Base-by-base conservation (phyloP, 2,797 vertebrate species). In the Anabacerthia variegaticeps region DNA sequence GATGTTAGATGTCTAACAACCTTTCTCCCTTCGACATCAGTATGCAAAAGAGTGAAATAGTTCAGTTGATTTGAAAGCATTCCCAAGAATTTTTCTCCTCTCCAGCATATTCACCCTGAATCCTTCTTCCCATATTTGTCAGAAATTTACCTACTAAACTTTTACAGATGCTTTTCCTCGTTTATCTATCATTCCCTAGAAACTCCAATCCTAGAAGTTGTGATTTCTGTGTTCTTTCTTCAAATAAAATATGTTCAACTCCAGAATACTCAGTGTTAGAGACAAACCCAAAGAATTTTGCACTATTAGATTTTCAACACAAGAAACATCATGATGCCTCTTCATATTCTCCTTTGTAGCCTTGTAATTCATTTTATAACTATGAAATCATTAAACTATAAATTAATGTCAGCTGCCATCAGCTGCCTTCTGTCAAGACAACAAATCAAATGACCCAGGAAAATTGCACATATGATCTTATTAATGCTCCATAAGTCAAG, bases 21-120 rank as follows among this genome's bases (percentile, higher is more conserved):
- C 3, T 15, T 62, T 81, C 27, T 78, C 20, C 9, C 13, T 85
- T 67, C 4, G n/a, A 44, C 7, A 58, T 1, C 0, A 0, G n/a
- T 51, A 55, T 17, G 6, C 20, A 71, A 74, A 78, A 76, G 11
- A 49, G 10, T 20, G 28, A 52, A n/a, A 20, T 30, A 32, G 17
- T 6, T 68, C 58, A 58, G 30, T 30, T 49, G 19, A 83, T 65
- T 36, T 88, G 37, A 78, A 75, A 56, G 19, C 8, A 56, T 58
- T 89, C 24, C 24, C 21, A 90, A 72, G 26, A 71, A 46, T 52
- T 75, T 72, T 81, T 86, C 54, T 62, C 17, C 36, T 86, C 5
- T 69, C 11, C 20, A 14, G 9, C 39, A 37, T 67, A 12, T 76
- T 62, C 49, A 54, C 2, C 6, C 5, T 84, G 17, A 15, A 46